These are phyloP conservation scores for Hippoglossus hippoglossus DNA, from an alignment of 2,797 vertebrate genomes.

Conservation along the genomic window DNA sequence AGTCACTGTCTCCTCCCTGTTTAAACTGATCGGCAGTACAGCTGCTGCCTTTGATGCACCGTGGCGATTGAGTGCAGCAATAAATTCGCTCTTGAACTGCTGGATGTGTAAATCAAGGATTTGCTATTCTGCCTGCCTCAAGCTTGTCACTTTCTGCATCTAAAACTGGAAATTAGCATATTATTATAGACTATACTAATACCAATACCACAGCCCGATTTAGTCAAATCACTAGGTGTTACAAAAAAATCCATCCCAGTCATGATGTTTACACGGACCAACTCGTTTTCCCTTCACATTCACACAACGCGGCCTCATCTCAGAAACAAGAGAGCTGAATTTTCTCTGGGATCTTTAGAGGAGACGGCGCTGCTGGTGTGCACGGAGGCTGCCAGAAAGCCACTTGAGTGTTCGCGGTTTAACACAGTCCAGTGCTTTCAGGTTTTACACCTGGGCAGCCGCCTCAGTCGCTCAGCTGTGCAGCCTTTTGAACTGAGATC, in stretches of 20 bases:
- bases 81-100: conserved; percentile 27
- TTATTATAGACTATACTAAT: background rate
- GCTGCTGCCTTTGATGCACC: conserved; percentile 29
- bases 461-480: conserved; percentile 48
- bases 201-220: background rate
- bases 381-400: conserved; percentile 22
- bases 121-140: background rate
- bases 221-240: background rate
- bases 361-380: conserved; percentile 1
- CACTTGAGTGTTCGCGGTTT: conserved; percentile 22
- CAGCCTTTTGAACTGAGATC: conserved; percentile 46
- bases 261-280: background rate
- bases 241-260: background rate
- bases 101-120: conserved; percentile 32
- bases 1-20: background rate
- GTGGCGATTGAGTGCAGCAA: conserved; percentile 3
- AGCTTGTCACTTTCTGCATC: background rate
- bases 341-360: conserved; percentile 13
- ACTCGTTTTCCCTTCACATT: background rate
- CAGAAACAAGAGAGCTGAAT: conserved; percentile 21
- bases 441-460: conserved; percentile 35
- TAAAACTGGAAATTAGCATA: background rate
- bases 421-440: conserved; percentile 39
- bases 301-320: background rate
- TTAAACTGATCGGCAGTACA: background rate